A percentile compares a stretch with the other conserved stretches of the same genome.
These are phyloP conservation scores for Phaethornis superciliosus DNA, from an alignment of 2,113 vertebrate genomes.

Conservation along the genomic window DNA sequence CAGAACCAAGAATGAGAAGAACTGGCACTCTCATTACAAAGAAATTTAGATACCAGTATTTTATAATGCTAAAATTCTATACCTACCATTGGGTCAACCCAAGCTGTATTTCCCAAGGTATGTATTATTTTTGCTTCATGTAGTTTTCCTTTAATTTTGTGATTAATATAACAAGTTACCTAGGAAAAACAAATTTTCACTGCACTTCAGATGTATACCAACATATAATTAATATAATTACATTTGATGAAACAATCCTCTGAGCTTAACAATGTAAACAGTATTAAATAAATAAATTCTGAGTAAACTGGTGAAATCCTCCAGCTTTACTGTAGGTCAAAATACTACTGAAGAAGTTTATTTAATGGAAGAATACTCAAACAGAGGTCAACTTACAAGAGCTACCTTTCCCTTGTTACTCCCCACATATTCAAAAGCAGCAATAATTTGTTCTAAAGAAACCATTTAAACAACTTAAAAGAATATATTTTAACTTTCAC, in stretches of 20 bases:
- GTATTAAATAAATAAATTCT: background rate
- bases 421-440: background rate
- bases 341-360: background rate
- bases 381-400: background rate
- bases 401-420: background rate
- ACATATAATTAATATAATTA: background rate
- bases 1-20: background rate
- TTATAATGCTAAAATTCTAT: background rate
- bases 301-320: background rate
- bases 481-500: background rate
- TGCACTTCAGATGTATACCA: background rate
- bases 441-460: background rate
- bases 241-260: background rate
- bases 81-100: slow-evolving; percentile 91
- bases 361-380: background rate
- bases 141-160: slow-evolving; percentile 83
- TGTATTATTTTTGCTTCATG: slow-evolving; percentile 86
- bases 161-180: slow-evolving; percentile 84
- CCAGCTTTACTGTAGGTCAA: background rate
- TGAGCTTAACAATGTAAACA: background rate
- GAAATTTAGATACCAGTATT: background rate
- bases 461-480: background rate
- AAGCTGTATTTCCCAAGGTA: slow-evolving; percentile 84
- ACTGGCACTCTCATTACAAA: background rate
- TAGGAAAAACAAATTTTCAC: slow-evolving; percentile 60